Percentiles rank a stretch among this genome's conserved stretches.
Evolutionary conservation across 2,797 vertebrate species (phyloP).

Genomic region (Enoplosus armatus): DNA sequence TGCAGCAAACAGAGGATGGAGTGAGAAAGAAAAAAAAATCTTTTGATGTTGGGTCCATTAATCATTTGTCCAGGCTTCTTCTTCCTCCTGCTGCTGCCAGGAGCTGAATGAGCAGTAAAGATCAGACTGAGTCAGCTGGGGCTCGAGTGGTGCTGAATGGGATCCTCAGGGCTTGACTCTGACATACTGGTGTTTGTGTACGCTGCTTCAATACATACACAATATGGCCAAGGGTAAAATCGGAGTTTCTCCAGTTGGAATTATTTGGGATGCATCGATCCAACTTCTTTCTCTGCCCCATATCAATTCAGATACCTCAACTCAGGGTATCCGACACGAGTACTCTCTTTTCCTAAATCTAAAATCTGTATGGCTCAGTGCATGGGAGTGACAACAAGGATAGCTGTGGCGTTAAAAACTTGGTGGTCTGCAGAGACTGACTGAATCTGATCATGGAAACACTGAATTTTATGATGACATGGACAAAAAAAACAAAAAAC

Average conservation of each 20-base stretch:
- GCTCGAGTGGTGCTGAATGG: constrained; percentile 23
- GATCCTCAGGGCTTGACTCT: constrained; percentile 21
- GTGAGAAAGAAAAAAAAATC: neutral
- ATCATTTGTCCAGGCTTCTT: constrained; percentile 29
- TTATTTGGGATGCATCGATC: neutral
- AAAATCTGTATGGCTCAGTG: neutral
- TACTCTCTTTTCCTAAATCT: neutral
- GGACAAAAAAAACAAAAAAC: neutral
- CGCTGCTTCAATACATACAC: neutral
- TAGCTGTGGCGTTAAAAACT: neutral
- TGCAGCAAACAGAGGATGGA: neutral
- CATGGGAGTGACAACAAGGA: neutral
- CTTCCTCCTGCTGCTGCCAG: constrained; percentile 36
- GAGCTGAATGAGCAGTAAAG: constrained; percentile 46
- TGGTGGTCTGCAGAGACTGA: neutral
- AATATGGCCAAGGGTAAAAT: neutral
- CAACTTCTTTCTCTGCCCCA: neutral
- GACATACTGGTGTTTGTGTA: constrained; percentile 9
- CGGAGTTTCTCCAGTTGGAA: neutral
- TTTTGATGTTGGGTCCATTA: constrained; percentile 28
- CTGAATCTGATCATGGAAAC: neutral
- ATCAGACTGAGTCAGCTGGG: constrained; percentile 35
- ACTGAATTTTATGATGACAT: neutral
- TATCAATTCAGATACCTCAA: neutral
- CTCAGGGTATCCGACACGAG: too few relatives aligned